These are phyloP conservation scores for Lophius americanus DNA, from an alignment of 2,797 vertebrate genomes.

Conservation along the genomic window DNA sequence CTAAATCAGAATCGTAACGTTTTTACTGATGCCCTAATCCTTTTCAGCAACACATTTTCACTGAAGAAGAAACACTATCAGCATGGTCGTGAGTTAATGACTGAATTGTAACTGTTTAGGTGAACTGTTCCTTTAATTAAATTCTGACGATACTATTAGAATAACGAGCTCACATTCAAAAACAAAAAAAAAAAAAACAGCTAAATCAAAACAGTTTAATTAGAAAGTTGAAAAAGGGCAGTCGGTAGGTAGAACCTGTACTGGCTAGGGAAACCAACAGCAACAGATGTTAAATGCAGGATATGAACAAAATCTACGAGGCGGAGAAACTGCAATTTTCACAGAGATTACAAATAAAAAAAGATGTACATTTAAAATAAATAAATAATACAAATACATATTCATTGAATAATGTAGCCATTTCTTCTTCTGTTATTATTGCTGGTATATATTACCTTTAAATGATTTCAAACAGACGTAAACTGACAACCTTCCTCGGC, in stretches of 20 bases:
- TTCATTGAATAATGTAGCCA: constrained; percentile 74
- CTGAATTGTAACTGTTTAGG: no score
- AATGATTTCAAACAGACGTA: constrained; percentile 70
- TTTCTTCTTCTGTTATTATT: constrained; percentile 82
- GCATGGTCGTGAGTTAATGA: no score
- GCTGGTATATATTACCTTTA: constrained; percentile 83
- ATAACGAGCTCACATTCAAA: background rate
- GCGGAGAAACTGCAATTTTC: constrained; percentile 59
- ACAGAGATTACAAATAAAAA: constrained; percentile 66
- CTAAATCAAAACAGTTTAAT: constrained; percentile 78
- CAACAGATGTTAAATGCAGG: constrained; percentile 64
- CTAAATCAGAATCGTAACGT: no score
- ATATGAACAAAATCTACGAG: constrained; percentile 67
- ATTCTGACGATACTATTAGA: background rate
- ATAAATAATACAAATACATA: constrained; percentile 82
- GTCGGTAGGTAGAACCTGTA: constrained; percentile 71
- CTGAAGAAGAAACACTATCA: no score
- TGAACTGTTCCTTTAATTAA: no score
- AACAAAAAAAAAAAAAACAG: constrained; percentile 6
- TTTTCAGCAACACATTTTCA: no score
- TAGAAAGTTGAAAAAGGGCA: constrained; percentile 81
- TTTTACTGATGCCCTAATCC: no score
- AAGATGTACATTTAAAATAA: constrained; percentile 75
- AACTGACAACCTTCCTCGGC: constrained; percentile 60
- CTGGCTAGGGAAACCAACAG: constrained; percentile 65